Base-by-base conservation (phyloP, 2,888 invertebrate genomes). In the Myopa tessellatipennis region DNA sequence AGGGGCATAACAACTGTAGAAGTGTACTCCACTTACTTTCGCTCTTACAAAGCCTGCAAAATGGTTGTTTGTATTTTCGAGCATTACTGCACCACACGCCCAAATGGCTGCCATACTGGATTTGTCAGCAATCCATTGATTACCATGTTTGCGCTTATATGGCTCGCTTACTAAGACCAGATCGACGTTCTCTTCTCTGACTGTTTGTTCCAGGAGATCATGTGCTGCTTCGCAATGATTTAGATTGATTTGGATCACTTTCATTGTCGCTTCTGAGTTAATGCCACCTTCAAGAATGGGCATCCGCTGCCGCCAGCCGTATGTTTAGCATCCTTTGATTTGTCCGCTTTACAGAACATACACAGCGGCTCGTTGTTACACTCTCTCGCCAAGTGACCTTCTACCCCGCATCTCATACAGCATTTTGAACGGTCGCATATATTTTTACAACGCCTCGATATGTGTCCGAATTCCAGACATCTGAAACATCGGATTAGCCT, bases 371-470 rank as follows among this genome's bases (percentile, higher is more conserved):
- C n/a, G 34, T 55, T 60, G 8, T 14, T 14, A 4, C 50, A 74
- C 4, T 74, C 58, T 61, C 73, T 69, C 3, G 77, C 52, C 45
- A 74, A 73, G 55, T 74, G 73, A n/a, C 74, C 61, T 38, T 69
- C 77, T 58, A 26, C 34, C 58, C 68, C 68, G 26, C 74, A 74
- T 8, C 52, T 61, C 16, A n/a, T 74, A 5, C 65, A 65, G 26
- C 26, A 26, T 26, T 26, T 26, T 26, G 26, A 26, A 26, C 26
- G 26, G 2, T 26, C 26, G 26, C 26, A 26, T 26, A 26, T 26
- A 26, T 26, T 26, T 26, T 26, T 26, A 26, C 26, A 26, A 26
- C 26, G 58, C n/a, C 10, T 40, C 26, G 61, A 40, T 26, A 63
- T 73, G 67, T 74, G 74, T 38, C 74, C 67, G 38, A 52, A 67